Evolutionary conservation across 2,113 vertebrate species (phyloP).

Genomic region (Platichthys flesus): DNA sequence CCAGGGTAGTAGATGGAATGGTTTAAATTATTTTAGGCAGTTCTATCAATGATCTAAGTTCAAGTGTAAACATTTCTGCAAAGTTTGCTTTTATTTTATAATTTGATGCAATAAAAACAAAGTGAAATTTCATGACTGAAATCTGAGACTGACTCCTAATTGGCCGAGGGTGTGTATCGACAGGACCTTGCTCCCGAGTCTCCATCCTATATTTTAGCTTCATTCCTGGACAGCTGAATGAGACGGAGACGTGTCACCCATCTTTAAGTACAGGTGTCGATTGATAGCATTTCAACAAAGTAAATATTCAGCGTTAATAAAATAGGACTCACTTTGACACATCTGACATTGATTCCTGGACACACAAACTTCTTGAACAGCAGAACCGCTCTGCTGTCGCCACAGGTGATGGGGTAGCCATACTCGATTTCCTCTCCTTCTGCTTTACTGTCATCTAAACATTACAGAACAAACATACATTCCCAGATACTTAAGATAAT

Average conservation of each 20-base stretch:
- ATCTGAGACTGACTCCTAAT: no score
- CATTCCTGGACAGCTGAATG: no score
- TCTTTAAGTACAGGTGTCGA: background rate
- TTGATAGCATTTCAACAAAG: background rate
- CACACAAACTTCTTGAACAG: constrained; percentile 97
- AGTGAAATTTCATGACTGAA: no score
- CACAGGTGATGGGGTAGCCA: constrained; percentile 94
- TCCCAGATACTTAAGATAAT: background rate
- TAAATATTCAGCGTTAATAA: background rate
- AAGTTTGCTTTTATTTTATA: no score
- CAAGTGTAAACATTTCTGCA: no score
- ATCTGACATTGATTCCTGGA: constrained; percentile 94
- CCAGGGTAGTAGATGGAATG: background rate
- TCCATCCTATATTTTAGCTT: no score
- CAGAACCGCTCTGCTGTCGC: constrained; percentile 92
- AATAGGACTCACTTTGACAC: constrained; percentile 87
- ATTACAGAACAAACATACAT: background rate
- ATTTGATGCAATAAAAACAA: no score
- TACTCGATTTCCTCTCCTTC: constrained; percentile 90
- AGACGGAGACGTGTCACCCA: no score
- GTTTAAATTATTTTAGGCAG: background rate
- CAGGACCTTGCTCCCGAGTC: no score
- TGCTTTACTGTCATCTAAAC: constrained; percentile 82
- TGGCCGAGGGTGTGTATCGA: no score
- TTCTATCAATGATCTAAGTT: no score